phyloP scores from a whole-genome alignment of 2,797 vertebrate species.

The Cyclopterus lumpus region DNA sequence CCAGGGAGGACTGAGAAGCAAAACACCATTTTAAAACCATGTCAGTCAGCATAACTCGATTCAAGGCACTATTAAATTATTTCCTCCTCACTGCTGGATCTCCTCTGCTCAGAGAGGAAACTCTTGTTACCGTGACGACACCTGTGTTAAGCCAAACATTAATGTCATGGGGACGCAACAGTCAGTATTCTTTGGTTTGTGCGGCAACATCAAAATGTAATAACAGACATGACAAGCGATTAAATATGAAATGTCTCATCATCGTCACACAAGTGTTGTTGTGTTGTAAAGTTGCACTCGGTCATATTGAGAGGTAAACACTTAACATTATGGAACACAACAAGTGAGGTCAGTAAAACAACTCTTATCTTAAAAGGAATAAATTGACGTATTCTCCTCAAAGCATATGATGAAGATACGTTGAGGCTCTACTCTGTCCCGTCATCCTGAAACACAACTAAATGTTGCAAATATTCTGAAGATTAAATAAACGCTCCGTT shows the following conservation, averaged over 20 bases:
- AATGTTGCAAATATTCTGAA: not conserved
- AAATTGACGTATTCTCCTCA: not conserved
- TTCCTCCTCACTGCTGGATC: not conserved
- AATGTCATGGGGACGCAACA: not conserved
- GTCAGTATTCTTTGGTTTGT: not conserved
- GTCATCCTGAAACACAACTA: not conserved
- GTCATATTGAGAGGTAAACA: not conserved
- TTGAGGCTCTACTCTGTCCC: not conserved
- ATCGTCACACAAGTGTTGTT: not conserved
- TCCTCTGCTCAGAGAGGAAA: not conserved
- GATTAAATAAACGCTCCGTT: not conserved
- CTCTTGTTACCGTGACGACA: not conserved
- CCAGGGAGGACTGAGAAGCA: not conserved
- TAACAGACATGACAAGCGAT: not conserved
- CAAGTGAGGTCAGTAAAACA: not conserved
- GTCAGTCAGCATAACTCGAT: constrained; percentile 5
- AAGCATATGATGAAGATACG: not conserved
- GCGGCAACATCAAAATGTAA: not conserved
- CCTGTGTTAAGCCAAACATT: not conserved
- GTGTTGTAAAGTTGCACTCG: not conserved
- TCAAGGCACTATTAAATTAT: not conserved
- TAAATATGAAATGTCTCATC: not conserved
- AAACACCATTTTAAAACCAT: not conserved
- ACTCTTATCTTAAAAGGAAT: not conserved
- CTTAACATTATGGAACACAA: not conserved